Evolutionary conservation across 2,888 invertebrate species (phyloP).

Genomic region (Baccha elongata): DNA sequence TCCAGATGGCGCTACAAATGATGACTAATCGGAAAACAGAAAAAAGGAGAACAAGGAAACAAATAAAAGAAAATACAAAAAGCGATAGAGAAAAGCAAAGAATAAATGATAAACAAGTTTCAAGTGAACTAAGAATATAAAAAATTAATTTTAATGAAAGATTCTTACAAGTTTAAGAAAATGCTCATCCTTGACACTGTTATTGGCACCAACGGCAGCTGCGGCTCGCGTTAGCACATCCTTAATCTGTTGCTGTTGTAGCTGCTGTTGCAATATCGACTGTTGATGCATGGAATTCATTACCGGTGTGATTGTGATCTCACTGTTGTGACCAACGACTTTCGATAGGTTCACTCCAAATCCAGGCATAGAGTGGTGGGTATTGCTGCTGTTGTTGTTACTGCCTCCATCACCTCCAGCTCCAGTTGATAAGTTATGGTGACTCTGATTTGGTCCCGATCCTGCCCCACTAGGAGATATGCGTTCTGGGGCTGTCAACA

Average conservation of each 20-base stretch:
- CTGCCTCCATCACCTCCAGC: conserved; percentile 26
- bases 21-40: conserved; percentile 38
- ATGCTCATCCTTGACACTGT: conserved; percentile 70
- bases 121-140: neutral
- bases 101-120: conserved; percentile 1
- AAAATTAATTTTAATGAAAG: neutral
- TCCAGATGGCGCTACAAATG: conserved; percentile 51
- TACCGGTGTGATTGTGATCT: conserved; percentile 86
- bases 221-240: conserved; percentile 65
- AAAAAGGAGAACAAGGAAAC: conserved; percentile 21
- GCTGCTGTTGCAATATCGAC: conserved; percentile 73
- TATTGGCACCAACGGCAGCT: conserved; percentile 44
- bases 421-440: conserved; percentile 50
- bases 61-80: conserved; percentile 68
- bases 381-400: conserved; percentile 30
- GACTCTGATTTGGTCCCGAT: conserved; percentile 35
- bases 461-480: conserved; percentile 60
- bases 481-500: conserved; percentile 87
- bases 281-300: conserved; percentile 75
- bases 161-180: conserved; percentile 74
- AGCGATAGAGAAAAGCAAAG: conserved; percentile 52
- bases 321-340: conserved; percentile 83
- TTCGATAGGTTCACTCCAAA: conserved; percentile 79
- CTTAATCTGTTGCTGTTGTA: conserved; percentile 70
- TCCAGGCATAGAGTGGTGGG: conserved; percentile 58